These are phyloP conservation scores for Limnodromus scolopaceus DNA, from an alignment of 2,797 vertebrate species.

Conservation along the genomic window DNA sequence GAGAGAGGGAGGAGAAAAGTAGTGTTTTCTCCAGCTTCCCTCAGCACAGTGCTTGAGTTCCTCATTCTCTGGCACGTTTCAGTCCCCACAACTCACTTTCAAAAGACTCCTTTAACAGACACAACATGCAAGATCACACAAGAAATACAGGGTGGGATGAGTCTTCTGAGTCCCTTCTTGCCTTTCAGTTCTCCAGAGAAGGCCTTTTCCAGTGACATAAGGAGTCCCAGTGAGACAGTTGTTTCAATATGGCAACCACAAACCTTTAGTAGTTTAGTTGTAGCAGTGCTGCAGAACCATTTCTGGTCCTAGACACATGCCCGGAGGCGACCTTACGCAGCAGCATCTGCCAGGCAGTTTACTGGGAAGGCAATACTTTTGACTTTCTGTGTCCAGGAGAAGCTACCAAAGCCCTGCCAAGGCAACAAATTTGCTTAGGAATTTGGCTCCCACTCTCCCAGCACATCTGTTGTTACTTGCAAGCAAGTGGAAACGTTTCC, in stretches of 20 bases:
- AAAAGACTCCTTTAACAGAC: background rate
- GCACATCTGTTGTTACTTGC: slow-evolving; percentile 28
- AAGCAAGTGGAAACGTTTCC: slow-evolving; percentile 1
- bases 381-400: background rate
- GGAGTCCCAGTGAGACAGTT: background rate
- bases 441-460: background rate
- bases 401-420: slow-evolving; percentile 4
- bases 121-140: background rate
- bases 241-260: background rate
- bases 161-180: background rate
- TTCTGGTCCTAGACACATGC: background rate
- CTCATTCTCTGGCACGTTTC: background rate
- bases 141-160: background rate
- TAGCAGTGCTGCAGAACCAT: background rate
- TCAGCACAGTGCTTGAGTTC: background rate
- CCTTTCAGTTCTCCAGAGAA: background rate
- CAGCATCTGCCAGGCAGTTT: slow-evolving; percentile 17
- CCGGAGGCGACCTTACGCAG: background rate
- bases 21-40: background rate
- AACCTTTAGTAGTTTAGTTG: background rate
- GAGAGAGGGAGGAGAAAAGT: background rate
- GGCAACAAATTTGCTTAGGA: slow-evolving; percentile 28
- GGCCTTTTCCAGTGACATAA: background rate
- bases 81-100: background rate
- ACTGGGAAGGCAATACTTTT: background rate